Conservation (phyloP, 2,888 invertebrate genomes). For the Torymus tubicola region DNA sequence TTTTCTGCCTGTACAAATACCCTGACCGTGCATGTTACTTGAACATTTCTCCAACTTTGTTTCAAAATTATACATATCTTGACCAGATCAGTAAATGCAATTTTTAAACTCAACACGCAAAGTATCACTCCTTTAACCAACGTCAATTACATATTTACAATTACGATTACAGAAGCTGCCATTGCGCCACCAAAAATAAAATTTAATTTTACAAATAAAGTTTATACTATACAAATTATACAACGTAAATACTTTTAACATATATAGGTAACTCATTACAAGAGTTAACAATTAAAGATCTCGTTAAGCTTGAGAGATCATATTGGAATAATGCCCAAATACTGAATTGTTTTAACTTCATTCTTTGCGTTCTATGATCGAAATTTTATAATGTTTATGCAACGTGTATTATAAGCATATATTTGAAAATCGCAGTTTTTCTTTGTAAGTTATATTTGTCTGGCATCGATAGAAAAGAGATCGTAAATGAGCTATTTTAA, state of each 20-base stretch:
- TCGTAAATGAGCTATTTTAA: background rate
- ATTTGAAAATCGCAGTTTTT: conserved; percentile 30
- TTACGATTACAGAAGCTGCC: conserved; percentile 61
- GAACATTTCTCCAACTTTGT: background rate
- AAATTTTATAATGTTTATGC: too few relatives aligned
- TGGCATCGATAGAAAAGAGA: conserved; percentile 43
- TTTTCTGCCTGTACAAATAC: conserved; percentile 25
- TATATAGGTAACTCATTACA: too few relatives aligned
- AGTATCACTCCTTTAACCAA: conserved; percentile 57
- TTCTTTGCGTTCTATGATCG: too few relatives aligned
- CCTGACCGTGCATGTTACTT: background rate
- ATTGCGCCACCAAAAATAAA: background rate
- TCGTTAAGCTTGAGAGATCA: too few relatives aligned
- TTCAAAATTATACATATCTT: conserved; percentile 30
- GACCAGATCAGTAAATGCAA: conserved; percentile 15
- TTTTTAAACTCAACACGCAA: conserved; percentile 30
- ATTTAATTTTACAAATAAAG: background rate
- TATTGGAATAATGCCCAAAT: background rate
- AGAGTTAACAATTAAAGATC: too few relatives aligned
- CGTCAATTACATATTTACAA: conserved; percentile 72
- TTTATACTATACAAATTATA: too few relatives aligned
- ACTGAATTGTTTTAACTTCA: too few relatives aligned
- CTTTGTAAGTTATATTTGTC: conserved; percentile 15
- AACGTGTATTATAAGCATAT: conserved; percentile 30
- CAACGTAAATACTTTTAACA: too few relatives aligned